Conservation (phyloP, 2,888 invertebrate species). For the Sesamia inferens region DNA sequence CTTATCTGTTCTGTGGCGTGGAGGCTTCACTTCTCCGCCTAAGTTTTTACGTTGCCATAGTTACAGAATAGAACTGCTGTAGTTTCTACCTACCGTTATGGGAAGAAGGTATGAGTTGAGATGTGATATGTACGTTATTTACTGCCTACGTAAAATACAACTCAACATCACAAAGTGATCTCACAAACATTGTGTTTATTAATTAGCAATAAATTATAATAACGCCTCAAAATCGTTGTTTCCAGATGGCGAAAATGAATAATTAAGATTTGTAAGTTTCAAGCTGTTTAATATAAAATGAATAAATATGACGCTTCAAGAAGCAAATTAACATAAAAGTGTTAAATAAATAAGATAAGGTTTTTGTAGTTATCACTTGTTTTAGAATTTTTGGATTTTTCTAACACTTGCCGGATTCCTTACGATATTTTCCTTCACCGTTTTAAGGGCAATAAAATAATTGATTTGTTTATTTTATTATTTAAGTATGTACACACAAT, state of each 20-base stretch:
- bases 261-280: conserved; percentile 69
- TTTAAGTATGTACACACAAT: too few relatives aligned
- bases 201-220: conserved; percentile 55
- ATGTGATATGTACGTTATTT: conserved; percentile 1
- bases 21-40: too few relatives aligned
- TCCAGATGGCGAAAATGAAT: conserved; percentile 71
- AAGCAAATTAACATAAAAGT: background rate
- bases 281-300: conserved; percentile 30
- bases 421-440: too few relatives aligned
- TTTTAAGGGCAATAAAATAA: too few relatives aligned
- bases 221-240: conserved; percentile 71
- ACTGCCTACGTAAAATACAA: background rate
- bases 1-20: too few relatives aligned
- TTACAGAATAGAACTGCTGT: too few relatives aligned
- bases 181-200: conserved; percentile 24
- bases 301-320: conserved; percentile 23
- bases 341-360: too few relatives aligned
- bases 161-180: conserved; percentile 12
- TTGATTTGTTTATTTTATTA: too few relatives aligned
- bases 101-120: background rate
- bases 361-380: too few relatives aligned
- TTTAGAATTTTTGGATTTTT: too few relatives aligned
- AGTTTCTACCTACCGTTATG: background rate
- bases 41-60: too few relatives aligned
- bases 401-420: too few relatives aligned